Evolutionary conservation across 2,113 vertebrate species (phyloP), one percentile per base, ranked within the genome.

Genomic region (Piprites chloris): DNA sequence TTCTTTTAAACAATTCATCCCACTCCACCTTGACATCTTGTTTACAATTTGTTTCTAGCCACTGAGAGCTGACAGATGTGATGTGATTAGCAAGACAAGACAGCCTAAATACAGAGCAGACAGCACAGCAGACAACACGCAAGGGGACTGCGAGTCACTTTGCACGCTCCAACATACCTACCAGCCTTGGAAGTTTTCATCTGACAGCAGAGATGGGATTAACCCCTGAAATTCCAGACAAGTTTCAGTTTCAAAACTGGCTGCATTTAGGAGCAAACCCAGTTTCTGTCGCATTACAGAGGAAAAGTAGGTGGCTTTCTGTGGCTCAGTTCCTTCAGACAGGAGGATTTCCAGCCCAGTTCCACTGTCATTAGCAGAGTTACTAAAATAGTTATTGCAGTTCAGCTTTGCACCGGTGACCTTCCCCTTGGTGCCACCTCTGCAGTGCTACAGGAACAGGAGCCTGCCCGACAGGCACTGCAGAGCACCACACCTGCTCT

Each of bases 31-130:
- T 71, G 89, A 91, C 83, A 80, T 79, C 77, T 94, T 94, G 92
- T 93, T 89, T 93, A 91, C 89, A 73, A 1, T 68, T 61, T 72
- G 33, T 83, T 92, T 75, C 58, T 22, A 87, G 37, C 66, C 53
- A 59, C 44, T 63, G 83, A 85, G 41, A 76, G 58, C 62, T 95
- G 89, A 79, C 86, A 80, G 91, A 90, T 80, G 83, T 79, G 91
- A 93, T 93, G 66, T 59, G 75, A 95, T 88, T 82, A 90, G 78
- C 71, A 84, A 85, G 82, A 91, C 92, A 94, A 79, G 86, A 50
- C 79, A 95, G 68, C 89, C 67, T 58, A 72, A 83, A 55, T 42
- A 46, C 44, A 81, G 74, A 75, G 81, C 85, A 90, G 85, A 44
- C 88, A 95, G 79, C 62, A 46, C 26, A 62, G 92, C 85, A 88